Conservation (phyloP, 2,888 invertebrate genomes). For the Phragmatobia fuliginosa region DNA sequence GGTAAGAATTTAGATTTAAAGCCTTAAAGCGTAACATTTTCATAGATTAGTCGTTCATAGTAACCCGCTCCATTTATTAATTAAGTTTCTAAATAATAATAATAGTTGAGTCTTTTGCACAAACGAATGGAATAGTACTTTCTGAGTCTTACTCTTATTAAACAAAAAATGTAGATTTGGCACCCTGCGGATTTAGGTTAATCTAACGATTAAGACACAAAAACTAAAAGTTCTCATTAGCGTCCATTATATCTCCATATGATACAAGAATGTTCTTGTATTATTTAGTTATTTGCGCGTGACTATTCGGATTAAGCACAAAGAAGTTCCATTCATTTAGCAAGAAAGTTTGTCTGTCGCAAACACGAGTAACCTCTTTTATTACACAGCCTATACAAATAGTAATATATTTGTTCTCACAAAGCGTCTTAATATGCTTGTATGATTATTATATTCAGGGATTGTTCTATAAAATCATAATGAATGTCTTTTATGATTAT, state of each 20-base stretch:
- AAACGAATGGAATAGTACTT: not conserved
- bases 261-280: constrained; percentile 36
- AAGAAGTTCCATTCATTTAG: constrained; percentile 62
- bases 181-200: not conserved
- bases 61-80: no score
- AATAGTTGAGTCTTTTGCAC: not conserved
- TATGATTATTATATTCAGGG: constrained; percentile 27
- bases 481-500: constrained; percentile 27
- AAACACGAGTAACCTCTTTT: constrained; percentile 66
- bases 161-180: not conserved
- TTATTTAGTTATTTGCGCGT: constrained; percentile 47
- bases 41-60: no score
- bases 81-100: not conserved
- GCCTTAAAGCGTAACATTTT: not conserved
- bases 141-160: not conserved
- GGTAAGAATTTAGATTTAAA: constrained; percentile 76
- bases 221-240: constrained; percentile 22
- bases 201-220: not conserved
- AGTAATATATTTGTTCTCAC: constrained; percentile 44
- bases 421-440: constrained; percentile 36
- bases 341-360: constrained; percentile 62
- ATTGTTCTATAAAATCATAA: constrained; percentile 27
- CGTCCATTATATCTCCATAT: constrained; percentile 27
- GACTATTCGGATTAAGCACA: constrained; percentile 45
- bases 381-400: constrained; percentile 69